These are phyloP conservation scores for Cariama cristata DNA, from an alignment of 2,113 vertebrate genomes.

Conservation along the genomic window DNA sequence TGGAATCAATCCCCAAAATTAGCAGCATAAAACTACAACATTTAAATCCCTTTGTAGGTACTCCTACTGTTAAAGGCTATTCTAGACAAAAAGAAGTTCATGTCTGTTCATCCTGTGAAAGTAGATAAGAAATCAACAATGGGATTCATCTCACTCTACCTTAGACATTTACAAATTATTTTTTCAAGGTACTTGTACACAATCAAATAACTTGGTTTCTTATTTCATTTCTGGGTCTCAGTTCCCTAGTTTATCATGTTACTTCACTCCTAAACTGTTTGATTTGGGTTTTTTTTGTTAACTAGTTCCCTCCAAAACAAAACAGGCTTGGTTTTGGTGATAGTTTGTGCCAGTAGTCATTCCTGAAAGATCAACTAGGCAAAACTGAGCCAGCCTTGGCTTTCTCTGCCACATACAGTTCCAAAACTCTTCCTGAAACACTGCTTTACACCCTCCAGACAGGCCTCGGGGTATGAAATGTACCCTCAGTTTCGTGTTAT, in stretches of 20 bases:
- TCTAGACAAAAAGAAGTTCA: neutral
- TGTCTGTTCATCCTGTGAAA: neutral
- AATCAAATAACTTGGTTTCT: neutral
- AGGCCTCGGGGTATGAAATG: neutral
- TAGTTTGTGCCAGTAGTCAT: neutral
- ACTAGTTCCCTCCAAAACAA: neutral
- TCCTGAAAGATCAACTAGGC: neutral
- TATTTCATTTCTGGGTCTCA: neutral
- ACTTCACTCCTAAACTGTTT: neutral
- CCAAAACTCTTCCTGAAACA: neutral
- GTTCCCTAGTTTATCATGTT: neutral
- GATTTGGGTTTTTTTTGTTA: neutral
- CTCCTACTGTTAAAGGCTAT: neutral
- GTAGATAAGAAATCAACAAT: neutral
- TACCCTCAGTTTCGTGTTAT: conserved; percentile 5
- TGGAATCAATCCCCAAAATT: neutral
- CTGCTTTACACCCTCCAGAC: neutral
- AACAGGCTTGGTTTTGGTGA: neutral
- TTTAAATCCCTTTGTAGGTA: neutral
- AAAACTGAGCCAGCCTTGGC: neutral
- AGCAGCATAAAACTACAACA: neutral
- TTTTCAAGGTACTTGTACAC: neutral
- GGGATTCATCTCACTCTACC: neutral
- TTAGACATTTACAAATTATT: neutral
- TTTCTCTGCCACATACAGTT: neutral